These are phyloP conservation scores for Epinephelus malabaricus DNA, from an alignment of 2,797 vertebrate species.

Conservation along the genomic window DNA sequence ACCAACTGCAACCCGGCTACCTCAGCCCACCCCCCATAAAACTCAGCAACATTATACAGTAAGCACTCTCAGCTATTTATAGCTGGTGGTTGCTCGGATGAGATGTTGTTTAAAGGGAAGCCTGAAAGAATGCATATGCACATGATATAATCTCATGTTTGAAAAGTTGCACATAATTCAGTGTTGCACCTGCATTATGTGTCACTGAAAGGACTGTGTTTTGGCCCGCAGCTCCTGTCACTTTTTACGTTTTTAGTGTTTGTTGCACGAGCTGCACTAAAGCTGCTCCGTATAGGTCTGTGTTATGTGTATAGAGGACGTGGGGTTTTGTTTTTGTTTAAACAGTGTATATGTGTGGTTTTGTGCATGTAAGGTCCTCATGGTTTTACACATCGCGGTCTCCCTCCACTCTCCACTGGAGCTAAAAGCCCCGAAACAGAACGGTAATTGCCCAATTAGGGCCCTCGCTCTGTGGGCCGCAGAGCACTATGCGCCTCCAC, in stretches of 20 bases:
- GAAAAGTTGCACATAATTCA: slow-evolving; percentile 69
- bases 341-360: slow-evolving; percentile 80
- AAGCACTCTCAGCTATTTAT: slow-evolving; percentile 67
- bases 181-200: slow-evolving; percentile 67
- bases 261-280: slow-evolving; percentile 62
- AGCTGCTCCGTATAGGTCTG: slow-evolving; percentile 59
- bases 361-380: slow-evolving; percentile 82
- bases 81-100: slow-evolving; percentile 49
- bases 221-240: slow-evolving; percentile 63
- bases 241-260: slow-evolving; percentile 76
- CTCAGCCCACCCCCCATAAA: slow-evolving; percentile 25
- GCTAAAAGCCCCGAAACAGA: slow-evolving; percentile 98
- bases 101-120: slow-evolving; percentile 66
- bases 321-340: slow-evolving; percentile 83
- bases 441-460: slow-evolving; percentile 99
- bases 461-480: slow-evolving; percentile 93
- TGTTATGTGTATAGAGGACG: slow-evolving; percentile 69
- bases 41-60: slow-evolving; percentile 49
- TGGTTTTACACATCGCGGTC: slow-evolving; percentile 88
- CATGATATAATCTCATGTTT: slow-evolving; percentile 68
- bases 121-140: slow-evolving; percentile 66
- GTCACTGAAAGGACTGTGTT: slow-evolving; percentile 61
- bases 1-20: slow-evolving; percentile 42
- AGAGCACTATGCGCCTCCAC: slow-evolving; percentile 89
- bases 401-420: slow-evolving; percentile 93